phyloP scores from a whole-genome alignment of 2,888 invertebrate species.

The Agrochola lota region DNA sequence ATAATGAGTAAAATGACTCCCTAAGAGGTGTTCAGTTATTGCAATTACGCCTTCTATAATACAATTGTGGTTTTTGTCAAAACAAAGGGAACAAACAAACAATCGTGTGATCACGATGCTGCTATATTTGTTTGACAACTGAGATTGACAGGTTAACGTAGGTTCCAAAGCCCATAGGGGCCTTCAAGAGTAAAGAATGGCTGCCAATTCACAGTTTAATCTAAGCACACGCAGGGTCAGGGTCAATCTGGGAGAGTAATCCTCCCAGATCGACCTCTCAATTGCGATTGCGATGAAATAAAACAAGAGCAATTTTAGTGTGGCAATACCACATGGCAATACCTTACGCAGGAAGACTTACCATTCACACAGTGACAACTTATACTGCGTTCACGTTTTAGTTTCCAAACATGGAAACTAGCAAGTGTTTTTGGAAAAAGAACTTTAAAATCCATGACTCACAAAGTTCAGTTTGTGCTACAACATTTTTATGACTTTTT shows the following conservation, averaged over 20 bases:
- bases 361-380: neutral
- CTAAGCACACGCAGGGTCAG: neutral
- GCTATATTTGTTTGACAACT: neutral
- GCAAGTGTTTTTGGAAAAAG: neutral
- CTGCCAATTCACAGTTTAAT: neutral
- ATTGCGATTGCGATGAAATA: neutral
- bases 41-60: too few species aligned
- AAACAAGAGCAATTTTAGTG: neutral
- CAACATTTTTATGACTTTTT: neutral
- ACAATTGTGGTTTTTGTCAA: neutral
- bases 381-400: neutral
- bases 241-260: too few species aligned
- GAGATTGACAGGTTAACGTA: neutral
- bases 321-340: neutral
- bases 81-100: neutral
- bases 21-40: neutral
- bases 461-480: neutral
- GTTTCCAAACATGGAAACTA: neutral
- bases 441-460: neutral
- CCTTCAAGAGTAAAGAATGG: neutral
- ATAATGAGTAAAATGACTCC: neutral
- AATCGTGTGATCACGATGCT: neutral
- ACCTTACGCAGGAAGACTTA: neutral
- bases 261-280: neutral
- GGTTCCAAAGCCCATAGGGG: neutral